phyloP scores from a whole-genome alignment of 1,140 invertebrate species.

The Ceratitis capitata region DNA sequence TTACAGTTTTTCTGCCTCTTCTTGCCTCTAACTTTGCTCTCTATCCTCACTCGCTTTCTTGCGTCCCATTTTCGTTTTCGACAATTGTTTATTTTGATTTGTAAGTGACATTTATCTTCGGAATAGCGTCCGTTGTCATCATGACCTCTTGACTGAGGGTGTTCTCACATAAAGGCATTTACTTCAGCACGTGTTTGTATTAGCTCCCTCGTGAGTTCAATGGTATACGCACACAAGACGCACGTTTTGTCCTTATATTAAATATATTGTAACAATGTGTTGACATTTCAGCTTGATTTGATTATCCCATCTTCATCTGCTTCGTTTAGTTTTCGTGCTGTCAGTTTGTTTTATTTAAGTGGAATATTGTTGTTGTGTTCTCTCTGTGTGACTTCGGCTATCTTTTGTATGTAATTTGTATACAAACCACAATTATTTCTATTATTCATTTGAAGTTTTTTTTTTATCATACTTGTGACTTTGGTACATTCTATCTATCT shows the following conservation, averaged over 20 bases:
- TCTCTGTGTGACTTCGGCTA: background rate
- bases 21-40: background rate
- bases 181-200: background rate
- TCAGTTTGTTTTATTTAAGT: background rate
- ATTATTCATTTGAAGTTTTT: background rate
- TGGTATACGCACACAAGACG: background rate
- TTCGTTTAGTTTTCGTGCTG: background rate
- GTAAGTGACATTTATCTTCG: constrained; percentile 29
- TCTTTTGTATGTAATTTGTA: background rate
- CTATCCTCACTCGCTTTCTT: background rate
- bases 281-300: constrained; percentile 25
- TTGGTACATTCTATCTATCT: no score
- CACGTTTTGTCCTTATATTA: background rate
- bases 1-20: background rate
- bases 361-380: background rate
- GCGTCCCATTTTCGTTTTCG: background rate
- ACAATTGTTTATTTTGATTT: constrained; percentile 32
- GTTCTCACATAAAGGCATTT: background rate
- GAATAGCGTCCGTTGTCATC: background rate
- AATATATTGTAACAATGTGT: background rate
- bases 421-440: background rate
- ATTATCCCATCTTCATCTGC: constrained; percentile 2
- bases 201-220: background rate
- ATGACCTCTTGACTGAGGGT: background rate
- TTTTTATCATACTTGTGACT: background rate